These are phyloP conservation scores for Dryadula phaetusa DNA, from an alignment of 2,888 invertebrate genomes.

Conservation along the genomic window DNA sequence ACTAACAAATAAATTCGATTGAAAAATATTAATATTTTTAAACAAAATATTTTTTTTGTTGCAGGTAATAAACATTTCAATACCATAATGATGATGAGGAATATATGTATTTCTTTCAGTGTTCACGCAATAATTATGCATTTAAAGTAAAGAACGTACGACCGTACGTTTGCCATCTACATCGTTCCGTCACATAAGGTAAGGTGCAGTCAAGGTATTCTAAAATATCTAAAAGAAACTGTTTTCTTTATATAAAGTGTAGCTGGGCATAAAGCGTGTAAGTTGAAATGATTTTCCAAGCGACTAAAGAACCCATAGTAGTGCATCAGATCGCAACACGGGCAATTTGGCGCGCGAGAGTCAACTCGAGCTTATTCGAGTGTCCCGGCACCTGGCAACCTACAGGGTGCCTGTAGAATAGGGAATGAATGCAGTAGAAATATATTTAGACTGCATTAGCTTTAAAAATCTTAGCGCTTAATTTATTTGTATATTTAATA, in stretches of 20 bases:
- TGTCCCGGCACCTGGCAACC: constrained; percentile 72
- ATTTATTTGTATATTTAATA: not conserved
- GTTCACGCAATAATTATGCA: not conserved
- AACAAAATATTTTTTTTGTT: constrained; percentile 63
- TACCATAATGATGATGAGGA: constrained; percentile 20
- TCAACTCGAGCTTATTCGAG: constrained; percentile 70
- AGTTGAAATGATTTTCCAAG: constrained; percentile 71
- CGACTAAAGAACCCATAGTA: constrained; percentile 71
- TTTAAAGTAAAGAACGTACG: too few relatives aligned
- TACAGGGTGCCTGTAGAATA: constrained; percentile 44
- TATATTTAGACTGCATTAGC: not conserved
- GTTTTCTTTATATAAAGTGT: constrained; percentile 34
- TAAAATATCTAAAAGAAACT: not conserved
- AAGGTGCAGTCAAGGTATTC: constrained; percentile 24
- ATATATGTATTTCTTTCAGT: constrained; percentile 5
- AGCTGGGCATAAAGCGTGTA: constrained; percentile 49
- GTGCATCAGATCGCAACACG: constrained; percentile 75
- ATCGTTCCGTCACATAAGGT: constrained; percentile 3
- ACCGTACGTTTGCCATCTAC: not conserved
- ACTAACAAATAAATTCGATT: constrained; percentile 32
- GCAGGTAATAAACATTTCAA: constrained; percentile 65
- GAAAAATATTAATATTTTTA: constrained; percentile 23
- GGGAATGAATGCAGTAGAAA: constrained; percentile 27
- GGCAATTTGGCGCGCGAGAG: constrained; percentile 77
- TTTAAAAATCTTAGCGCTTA: not conserved